phyloP scores from a whole-genome alignment of 92 coral and sea anemone genomes.

The Siderastrea radians region DNA sequence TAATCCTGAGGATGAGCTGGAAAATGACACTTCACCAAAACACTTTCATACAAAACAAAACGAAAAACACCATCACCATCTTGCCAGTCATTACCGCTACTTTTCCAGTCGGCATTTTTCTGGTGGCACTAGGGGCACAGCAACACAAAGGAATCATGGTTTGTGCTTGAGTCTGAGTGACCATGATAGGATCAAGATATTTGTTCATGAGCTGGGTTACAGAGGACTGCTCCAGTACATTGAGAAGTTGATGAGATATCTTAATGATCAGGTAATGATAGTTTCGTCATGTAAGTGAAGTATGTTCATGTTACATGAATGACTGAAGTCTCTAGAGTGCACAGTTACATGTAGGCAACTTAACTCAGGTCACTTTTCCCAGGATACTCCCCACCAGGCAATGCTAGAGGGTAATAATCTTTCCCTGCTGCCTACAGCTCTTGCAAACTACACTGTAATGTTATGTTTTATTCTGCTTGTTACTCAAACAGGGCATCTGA shows the following conservation, averaged over 20 bases:
- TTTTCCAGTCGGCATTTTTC: conserved; percentile 93
- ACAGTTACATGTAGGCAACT: too few relatives aligned
- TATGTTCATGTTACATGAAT: too few relatives aligned
- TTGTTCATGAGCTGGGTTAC: conserved; percentile 95
- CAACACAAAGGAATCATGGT: conserved; percentile 83
- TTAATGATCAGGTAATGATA: conserved; percentile 87
- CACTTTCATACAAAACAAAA: conserved; percentile 48
- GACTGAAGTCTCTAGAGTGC: too few relatives aligned
- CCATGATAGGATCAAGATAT: conserved; percentile 97
- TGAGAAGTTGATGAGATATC: conserved; percentile 87
- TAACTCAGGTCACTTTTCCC: too few relatives aligned
- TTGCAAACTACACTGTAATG: too few relatives aligned
- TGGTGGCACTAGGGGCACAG: conserved; percentile 79
- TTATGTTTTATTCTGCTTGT: too few relatives aligned
- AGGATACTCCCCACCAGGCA: too few relatives aligned
- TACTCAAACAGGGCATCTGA: too few relatives aligned
- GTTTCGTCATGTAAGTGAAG: too few relatives aligned
- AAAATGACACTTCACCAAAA: conserved; percentile 36
- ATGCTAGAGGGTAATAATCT: too few relatives aligned
- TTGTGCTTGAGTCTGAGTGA: conserved; percentile 95
- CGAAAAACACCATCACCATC: conserved; percentile 79
- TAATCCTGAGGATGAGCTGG: conserved; percentile 66
- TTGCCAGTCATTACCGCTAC: conserved; percentile 87
- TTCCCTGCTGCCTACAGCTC: too few relatives aligned
- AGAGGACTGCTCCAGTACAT: conserved; percentile 92